A percentile compares a stretch with the other conserved stretches of the same genome.
Conservation (phyloP, 2,113 vertebrate genomes). For the Oncorhynchus masou region DNA sequence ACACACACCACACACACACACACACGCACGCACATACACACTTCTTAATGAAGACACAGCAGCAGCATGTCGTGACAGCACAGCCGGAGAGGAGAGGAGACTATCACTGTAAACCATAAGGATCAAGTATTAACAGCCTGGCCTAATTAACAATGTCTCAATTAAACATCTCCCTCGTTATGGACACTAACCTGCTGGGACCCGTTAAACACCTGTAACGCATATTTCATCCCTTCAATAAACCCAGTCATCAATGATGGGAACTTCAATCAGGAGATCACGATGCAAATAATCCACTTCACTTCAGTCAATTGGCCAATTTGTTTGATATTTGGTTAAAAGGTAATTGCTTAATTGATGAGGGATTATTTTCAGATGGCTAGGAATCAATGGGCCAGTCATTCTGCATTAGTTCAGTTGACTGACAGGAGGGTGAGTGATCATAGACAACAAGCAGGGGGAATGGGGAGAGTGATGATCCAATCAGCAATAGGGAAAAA, state of each 20-base stretch:
- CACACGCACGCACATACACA: too few species aligned
- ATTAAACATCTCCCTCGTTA: constrained; percentile 60
- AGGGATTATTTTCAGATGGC: constrained; percentile 64
- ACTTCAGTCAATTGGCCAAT: constrained; percentile 41
- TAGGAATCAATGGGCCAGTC: constrained; percentile 64
- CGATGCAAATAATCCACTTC: constrained; percentile 3
- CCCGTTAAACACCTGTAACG: constrained; percentile 66
- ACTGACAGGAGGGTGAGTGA: constrained; percentile 46
- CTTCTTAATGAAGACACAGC: neutral
- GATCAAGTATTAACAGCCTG: neutral
- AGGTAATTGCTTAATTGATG: constrained; percentile 65
- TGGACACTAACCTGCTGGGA: constrained; percentile 31
- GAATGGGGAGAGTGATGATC: constrained; percentile 36
- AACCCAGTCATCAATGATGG: neutral
- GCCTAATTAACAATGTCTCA: constrained; percentile 56
- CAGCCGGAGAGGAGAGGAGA: neutral
- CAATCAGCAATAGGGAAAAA: constrained; percentile 33
- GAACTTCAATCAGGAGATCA: too few species aligned
- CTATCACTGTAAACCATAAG: neutral
- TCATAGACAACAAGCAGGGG: constrained; percentile 27
- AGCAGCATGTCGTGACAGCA: neutral
- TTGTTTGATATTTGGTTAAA: constrained; percentile 48
- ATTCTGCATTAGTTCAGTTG: constrained; percentile 44
- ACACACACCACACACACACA: constrained; percentile 6
- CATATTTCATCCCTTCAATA: constrained; percentile 54